phyloP scores from a whole-genome alignment of 2,888 invertebrate genomes.

The Furcula furcula region DNA sequence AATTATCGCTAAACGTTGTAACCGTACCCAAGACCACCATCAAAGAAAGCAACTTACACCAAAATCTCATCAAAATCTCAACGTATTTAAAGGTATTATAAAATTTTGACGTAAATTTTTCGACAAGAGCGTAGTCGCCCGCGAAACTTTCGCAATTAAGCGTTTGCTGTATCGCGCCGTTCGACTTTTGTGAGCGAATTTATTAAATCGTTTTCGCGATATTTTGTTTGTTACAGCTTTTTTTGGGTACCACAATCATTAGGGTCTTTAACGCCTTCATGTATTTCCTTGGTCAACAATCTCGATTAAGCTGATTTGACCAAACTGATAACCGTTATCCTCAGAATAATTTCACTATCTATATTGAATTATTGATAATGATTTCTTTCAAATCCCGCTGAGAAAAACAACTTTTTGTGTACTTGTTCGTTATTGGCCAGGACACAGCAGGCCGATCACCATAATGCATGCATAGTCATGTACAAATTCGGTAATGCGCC shows the following conservation, averaged over 20 bases:
- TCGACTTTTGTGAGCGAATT: constrained; percentile 36
- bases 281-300: no score
- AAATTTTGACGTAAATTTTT: constrained; percentile 33
- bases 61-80: constrained; percentile 36
- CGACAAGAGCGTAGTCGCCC: constrained; percentile 36
- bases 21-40: constrained; percentile 7
- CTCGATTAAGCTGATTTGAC: no score
- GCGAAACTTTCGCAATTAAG: constrained; percentile 52
- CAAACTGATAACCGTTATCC: no score
- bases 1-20: not conserved
- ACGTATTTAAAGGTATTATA: constrained; percentile 34
- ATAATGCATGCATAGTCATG: no score
- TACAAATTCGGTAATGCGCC: no score
- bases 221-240: constrained; percentile 37
- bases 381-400: no score
- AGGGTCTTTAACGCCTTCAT: no score
- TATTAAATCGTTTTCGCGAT: constrained; percentile 41
- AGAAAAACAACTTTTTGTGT: no score
- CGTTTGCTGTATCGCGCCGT: constrained; percentile 24
- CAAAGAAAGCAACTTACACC: constrained; percentile 23
- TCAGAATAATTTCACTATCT: no score
- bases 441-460: no score
- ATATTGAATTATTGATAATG: no score
- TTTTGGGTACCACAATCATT: constrained; percentile 5
- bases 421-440: no score